Percentiles rank a stretch among this genome's conserved stretches.
Conservation (phyloP, 2,113 vertebrate genomes). For the Raja brachyura region DNA sequence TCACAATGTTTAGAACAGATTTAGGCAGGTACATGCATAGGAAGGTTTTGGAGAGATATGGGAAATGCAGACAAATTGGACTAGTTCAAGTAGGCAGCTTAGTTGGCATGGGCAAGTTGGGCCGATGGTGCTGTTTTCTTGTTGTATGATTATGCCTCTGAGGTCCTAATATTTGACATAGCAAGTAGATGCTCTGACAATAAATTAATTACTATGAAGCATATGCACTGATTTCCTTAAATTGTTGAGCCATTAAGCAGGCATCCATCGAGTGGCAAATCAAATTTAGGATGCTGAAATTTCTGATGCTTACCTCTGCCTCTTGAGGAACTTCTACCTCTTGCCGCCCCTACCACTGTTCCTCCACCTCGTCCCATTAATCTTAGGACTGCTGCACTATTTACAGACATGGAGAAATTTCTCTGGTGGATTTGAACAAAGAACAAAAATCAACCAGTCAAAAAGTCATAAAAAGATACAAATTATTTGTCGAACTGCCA, state of each 20-base stretch:
- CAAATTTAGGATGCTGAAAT: not conserved
- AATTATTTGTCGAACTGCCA: not conserved
- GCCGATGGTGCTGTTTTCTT: too few species aligned
- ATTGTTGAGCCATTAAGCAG: not conserved
- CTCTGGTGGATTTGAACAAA: conserved; percentile 63
- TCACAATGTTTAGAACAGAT: too few species aligned
- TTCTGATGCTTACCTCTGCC: conserved; percentile 79
- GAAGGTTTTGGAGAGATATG: too few species aligned
- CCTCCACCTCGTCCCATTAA: conserved; percentile 80
- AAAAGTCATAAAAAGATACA: not conserved
- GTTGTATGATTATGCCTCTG: too few species aligned
- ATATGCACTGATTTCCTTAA: not conserved
- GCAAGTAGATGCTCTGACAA: too few species aligned
- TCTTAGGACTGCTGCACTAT: conserved; percentile 89
- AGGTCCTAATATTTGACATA: too few species aligned
- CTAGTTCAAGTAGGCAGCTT: too few species aligned
- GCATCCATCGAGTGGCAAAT: not conserved
- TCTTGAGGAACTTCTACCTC: conserved; percentile 96
- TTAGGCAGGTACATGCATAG: too few species aligned
- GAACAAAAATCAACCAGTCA: not conserved
- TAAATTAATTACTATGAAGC: too few species aligned
- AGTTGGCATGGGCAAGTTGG: too few species aligned
- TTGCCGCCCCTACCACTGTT: conserved; percentile 80
- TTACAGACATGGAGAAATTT: conserved; percentile 99
- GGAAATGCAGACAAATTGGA: too few species aligned